Evolutionary conservation across 2,888 invertebrate genomes (phyloP), one percentile per base, ranked within the genome.

Genomic region (Idaea aversata): DNA sequence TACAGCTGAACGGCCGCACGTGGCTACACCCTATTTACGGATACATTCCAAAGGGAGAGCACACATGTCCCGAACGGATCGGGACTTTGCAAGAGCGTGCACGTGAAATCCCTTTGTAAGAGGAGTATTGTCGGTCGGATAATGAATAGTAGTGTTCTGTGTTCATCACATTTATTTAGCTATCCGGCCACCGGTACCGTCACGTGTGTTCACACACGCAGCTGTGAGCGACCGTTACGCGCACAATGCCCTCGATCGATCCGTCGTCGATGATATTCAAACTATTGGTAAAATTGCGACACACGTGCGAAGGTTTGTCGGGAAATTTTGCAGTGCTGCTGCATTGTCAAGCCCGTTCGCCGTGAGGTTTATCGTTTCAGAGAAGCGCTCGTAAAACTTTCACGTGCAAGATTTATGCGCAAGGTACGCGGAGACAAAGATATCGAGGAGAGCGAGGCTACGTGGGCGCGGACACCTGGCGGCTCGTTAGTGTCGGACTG

Each of bases 11-110:
- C 91, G 87, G 85, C 86, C 90, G 91, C 92, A 93, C 93, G 92
- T 93, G 92, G 91, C 88, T 88, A 90, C 86, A 90, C 92, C 93
- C 92, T 93, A 93, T 93, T 93, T 93, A 92, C 92, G 91, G 92
- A 91, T 81, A 87, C 90, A 88, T 87, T 86, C 86, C 86, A 78
- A 85, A 91, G 92, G 91, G 91, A 91, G 91, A 86, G 85, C 90
- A 83, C 92, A 92, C 90, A 92, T 93, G 93, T 92, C 91, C 91
- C 87, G 90, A 89, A 90, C 91, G 87, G 89, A 91, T 91, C 90
- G 91, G 87, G 90, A 91, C 91, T 90, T 89, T 78, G 91, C 90
- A 86, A 87, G 88, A 85, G 85, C 84, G 88, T 85, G 88, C 93
- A 93, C 93, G 92, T 93, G 92, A 90, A 92, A 91, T 92, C 91